Percentiles rank a stretch among this genome's conserved stretches.
Conservation (phyloP, 2,888 invertebrate genomes). For the Hypomecis punctinalis region DNA sequence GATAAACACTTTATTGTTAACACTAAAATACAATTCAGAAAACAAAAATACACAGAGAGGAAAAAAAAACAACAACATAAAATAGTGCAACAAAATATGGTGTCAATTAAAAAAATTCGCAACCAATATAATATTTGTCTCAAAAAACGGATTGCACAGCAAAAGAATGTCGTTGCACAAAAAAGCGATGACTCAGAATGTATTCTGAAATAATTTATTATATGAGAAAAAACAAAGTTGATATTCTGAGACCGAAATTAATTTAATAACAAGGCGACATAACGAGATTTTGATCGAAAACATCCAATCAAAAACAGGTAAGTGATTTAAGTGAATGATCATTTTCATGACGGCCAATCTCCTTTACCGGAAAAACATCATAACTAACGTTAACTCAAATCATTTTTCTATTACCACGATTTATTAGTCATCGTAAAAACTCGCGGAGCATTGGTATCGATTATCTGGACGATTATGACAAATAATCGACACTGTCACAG, state of each 20-base stretch:
- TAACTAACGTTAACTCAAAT: constrained; percentile 37
- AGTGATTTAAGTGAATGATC: constrained; percentile 21
- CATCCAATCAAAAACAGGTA: constrained; percentile 15
- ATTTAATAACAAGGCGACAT: constrained; percentile 17
- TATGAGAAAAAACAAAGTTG: constrained; percentile 14
- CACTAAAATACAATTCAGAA: no score
- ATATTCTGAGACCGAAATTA: constrained; percentile 16
- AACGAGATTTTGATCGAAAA: constrained; percentile 30
- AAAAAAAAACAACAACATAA: no score
- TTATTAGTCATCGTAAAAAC: constrained; percentile 51
- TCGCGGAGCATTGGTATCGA: constrained; percentile 49
- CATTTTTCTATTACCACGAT: constrained; percentile 34
- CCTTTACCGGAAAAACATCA: constrained; percentile 17
- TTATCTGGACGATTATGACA: constrained; percentile 50
- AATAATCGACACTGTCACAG: constrained; percentile 43
- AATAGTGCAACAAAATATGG: no score
- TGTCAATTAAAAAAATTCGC: no score
- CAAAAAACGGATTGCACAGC: no score
- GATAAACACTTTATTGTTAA: no score
- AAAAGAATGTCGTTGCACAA: background rate
- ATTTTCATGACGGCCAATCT: constrained; percentile 12
- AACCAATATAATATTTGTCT: no score
- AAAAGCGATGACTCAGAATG: background rate
- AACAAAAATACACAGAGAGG: no score
- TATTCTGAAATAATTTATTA: background rate